Base-by-base conservation (phyloP, 37 sponge, comb jelly and placozoan species). In the Diacarnus erythraeanus region DNA sequence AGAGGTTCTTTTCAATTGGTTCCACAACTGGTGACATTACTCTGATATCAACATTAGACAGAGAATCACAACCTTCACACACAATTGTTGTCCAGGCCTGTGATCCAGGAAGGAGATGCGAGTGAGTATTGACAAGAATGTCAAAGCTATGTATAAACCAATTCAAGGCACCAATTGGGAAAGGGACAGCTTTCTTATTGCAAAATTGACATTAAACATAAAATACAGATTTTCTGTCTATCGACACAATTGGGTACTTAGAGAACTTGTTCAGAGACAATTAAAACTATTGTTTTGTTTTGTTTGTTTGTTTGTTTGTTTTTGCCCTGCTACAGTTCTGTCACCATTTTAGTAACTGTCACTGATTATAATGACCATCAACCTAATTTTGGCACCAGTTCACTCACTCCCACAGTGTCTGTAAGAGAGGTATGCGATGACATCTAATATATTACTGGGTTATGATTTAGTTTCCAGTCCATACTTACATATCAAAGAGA, bases 321-420 rank as follows among this genome's bases (percentile, higher is more conserved):
- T n/a, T n/a, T n/a, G n/a, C n/a, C n/a, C n/a, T 44, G 4, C 73
- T n/a, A 38, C 33, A 74, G 79, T 1, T 20, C 69, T 74, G 70
- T 64, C 26, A 40, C 44, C 36, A 64, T 90, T 9, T 57, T 51
- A 1, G 30, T 91, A 42, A 64, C 23, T 0, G 77, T 87, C 5
- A 25, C 33, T 33, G 92, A 91, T 60, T 71, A 75, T 56, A 91
- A 91, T 68, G 69, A 66, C 22, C 36, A 79, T 20, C 27, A 36
- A 0, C 92, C 92, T 8, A 44, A 58, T 30, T 84, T 91, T 42
- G 26, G 26, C 35, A 17, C 35, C 8, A 10, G 27, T 12, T 21
- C 51, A 17, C 22, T 25, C 29, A 69, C 71, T 34, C 59, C 59
- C 38, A n/a, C 57, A 1, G 38, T 76, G 26, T 39, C 63, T 51